Conservation (phyloP, 1,140 invertebrate species). For the Dinoponera quadriceps region DNA sequence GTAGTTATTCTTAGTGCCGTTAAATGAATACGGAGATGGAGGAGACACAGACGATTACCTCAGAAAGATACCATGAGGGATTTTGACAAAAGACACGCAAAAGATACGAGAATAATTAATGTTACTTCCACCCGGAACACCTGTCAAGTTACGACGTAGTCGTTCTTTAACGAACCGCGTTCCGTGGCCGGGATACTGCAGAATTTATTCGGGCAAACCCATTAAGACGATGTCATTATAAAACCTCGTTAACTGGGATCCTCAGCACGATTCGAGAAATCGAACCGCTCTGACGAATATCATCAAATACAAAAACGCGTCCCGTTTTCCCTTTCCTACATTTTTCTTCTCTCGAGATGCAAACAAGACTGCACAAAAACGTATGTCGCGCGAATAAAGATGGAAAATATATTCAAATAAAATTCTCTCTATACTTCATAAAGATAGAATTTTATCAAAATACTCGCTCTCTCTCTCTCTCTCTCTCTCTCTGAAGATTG, state of each 20-base stretch:
- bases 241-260: conserved; percentile 20
- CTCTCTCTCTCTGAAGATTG: not conserved
- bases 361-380: not conserved
- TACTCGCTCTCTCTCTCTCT: not conserved
- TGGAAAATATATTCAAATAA: conserved; percentile 13
- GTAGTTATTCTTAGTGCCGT: not conserved
- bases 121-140: not conserved
- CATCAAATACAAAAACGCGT: not conserved
- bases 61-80: not conserved
- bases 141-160: not conserved
- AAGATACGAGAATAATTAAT: conserved; percentile 8
- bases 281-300: not conserved
- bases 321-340: not conserved
- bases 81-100: not conserved
- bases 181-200: not conserved
- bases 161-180: conserved; percentile 9
- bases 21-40: not conserved
- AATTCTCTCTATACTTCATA: conserved; percentile 1
- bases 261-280: not conserved
- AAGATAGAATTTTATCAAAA: not conserved
- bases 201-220: conserved; percentile 1
- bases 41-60: not conserved
- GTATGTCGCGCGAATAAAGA: not conserved
- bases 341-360: not conserved
- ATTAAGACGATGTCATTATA: conserved; percentile 27